These are phyloP conservation scores for Heliocidaris tuberculata DNA, from an alignment of 35 echinoderm and acorn worm species.

Conservation along the genomic window DNA sequence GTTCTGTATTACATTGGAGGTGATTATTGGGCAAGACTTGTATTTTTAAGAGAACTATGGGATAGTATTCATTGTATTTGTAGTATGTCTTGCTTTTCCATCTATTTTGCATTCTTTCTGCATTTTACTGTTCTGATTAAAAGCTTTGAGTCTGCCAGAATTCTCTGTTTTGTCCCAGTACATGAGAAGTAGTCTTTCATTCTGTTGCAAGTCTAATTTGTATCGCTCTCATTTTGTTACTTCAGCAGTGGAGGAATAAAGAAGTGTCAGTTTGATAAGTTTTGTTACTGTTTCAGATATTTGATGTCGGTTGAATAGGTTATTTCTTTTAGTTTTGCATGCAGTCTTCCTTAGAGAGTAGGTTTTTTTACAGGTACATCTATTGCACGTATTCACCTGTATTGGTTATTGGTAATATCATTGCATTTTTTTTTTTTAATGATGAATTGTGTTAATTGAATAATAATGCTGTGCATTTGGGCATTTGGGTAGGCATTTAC, in stretches of 20 bases:
- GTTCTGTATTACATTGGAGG: not conserved
- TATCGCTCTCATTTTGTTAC: not conserved
- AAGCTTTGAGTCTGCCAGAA: not conserved
- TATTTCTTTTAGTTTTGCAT: constrained; percentile 6
- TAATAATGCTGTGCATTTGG: not conserved
- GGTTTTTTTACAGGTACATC: not conserved
- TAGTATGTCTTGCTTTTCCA: not conserved
- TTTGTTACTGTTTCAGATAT: not conserved
- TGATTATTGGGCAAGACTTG: not conserved
- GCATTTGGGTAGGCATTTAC: not conserved
- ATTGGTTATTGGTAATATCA: not conserved
- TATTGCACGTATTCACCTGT: not conserved
- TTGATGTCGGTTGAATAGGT: not conserved
- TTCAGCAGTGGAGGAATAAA: not conserved
- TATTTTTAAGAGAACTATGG: not conserved
- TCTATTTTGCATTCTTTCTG: not conserved
- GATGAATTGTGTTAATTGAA: not conserved
- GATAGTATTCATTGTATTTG: not conserved
- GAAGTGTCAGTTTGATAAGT: not conserved
- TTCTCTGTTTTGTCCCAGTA: not conserved
- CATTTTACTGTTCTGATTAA: not conserved
- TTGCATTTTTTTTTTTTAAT: not conserved
- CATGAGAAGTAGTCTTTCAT: constrained; percentile 11
- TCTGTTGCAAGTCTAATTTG: not conserved
- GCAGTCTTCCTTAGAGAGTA: not conserved